Evolutionary conservation across 1,140 invertebrate genomes (phyloP), one percentile per base, ranked within the genome.

Genomic region (Drosophila nannoptera): DNA sequence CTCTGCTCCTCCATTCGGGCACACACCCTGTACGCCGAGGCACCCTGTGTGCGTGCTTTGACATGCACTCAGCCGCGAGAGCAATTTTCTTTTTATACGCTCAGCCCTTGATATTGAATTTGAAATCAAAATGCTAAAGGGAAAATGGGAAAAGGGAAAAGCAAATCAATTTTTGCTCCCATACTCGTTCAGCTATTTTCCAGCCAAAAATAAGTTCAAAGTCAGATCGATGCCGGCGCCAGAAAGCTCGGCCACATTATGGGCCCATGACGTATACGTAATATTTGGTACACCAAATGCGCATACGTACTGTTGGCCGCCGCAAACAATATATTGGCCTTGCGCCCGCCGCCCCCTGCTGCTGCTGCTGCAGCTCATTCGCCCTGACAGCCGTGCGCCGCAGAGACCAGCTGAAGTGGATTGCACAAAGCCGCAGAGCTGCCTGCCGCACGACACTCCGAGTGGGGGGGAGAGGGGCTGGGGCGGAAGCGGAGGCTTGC

Each of bases 241-340:
- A 1, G n/a, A 9, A 31, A 36, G 48, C 31, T 50, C 50, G 12
- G 22, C 14, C 16, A 11, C 12, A 54, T 42, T 54, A 32, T 53
- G 22, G 1, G 31, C 31, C 16, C 40, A 45, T 64, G 22, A 53
- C 38, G 53, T 11, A 65, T 59, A 46, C 59, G 66, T 48, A 52
- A 40, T 7, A 53, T 35, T 36, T 22, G 22, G 46, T 14, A 11
- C 62, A 46, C 42, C 43, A 50, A 45, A 58, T 11, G 9, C 38
- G 14, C 29, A 49, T 60, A 9, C 7, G 11, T 60, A 52, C n/a
- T 50, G 52, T n/a, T n/a, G 12, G 55, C 14, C 48, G 62, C 5
- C 8, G 29, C 29, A 43, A 31, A 36, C 9, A 49, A 36, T 53
- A 36, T 53, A n/a, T 33, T 46, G 40, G 50, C 32, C 14, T 54